Evolutionary conservation across 2,797 vertebrate genomes (phyloP), one percentile per base, ranked within the genome.

Genomic region (Hydrolagus colliei): DNA sequence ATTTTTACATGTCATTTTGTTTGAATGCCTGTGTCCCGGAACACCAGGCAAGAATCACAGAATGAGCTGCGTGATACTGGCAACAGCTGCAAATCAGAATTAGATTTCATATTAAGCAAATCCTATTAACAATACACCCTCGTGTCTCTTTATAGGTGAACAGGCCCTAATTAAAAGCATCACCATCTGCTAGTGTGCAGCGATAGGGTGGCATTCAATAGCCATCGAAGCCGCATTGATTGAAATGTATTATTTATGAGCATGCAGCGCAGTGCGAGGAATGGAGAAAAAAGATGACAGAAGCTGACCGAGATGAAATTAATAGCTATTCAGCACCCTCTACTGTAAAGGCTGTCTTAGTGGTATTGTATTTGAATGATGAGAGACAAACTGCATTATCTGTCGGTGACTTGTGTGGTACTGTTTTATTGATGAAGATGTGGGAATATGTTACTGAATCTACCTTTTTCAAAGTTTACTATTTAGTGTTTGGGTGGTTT

Each of bases 171-270:
- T 92, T 91, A 92, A 90, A 88, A 87, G 89, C 88, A 72, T 0
- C 88, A 88, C 89, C 87, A 88, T 91, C 91, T 93, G 89, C 88
- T 32, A 0, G 86, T 84, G 87, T 80, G 86, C 10, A 9, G 88
- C 88, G 87, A 89, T 90, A 88, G 91, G 89, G 89, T 90, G 88
- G 89, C 89, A 88, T 89, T 90, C 90, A 90, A 85, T 86, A 88
- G 0, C 88, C 87, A 62, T 61, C 86, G 59, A n/a, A 75, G 0
- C 86, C 86, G 86, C 86, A 88, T 41, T 27, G 87, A 88, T 87
- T 86, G 87, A 86, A 87, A 89, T 90, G 88, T 86, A 88, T 87
- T 90, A 86, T 90, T 88, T 89, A 91, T 89, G 80, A 89, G 27
- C 86, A 86, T 35, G 74, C 86, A 87, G 32, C 61, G 74, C 73